Percentiles rank a stretch among this genome's conserved stretches.
phyloP scores from a whole-genome alignment of 2,888 invertebrate species.

The Ochlodes sylvanus region DNA sequence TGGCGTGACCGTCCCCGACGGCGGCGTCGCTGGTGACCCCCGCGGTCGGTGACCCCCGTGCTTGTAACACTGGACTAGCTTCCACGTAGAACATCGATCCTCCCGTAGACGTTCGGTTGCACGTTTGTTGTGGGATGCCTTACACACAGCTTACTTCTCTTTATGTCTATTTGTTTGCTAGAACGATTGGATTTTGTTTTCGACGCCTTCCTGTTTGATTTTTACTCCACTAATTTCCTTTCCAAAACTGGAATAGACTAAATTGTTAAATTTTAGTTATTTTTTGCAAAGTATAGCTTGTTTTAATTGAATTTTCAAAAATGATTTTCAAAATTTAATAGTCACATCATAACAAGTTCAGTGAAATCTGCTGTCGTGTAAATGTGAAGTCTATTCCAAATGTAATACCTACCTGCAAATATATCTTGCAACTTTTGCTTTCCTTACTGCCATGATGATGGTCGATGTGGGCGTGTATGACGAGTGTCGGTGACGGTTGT shows the following conservation, averaged over 20 bases:
- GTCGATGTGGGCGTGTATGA: background rate
- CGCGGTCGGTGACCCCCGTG: too few species aligned
- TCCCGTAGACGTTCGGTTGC: slow-evolving; percentile 7
- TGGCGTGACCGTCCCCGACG: too few species aligned
- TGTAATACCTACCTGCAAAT: background rate
- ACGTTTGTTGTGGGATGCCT: slow-evolving; percentile 19
- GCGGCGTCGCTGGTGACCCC: too few species aligned
- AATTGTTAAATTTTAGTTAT: background rate
- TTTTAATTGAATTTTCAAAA: background rate
- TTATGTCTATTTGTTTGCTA: background rate
- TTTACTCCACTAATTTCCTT: slow-evolving; percentile 1
- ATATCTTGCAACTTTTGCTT: background rate
- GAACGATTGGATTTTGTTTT: slow-evolving; percentile 1
- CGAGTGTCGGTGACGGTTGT: slow-evolving; percentile 43
- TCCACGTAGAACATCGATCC: background rate
- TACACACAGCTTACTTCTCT: slow-evolving; percentile 19
- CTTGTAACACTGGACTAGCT: too few species aligned
- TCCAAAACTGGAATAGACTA: slow-evolving; percentile 5
- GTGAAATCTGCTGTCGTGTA: too few species aligned
- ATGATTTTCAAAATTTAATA: background rate
- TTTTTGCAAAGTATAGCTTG: background rate
- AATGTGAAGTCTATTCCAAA: slow-evolving; percentile 5
- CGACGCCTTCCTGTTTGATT: background rate
- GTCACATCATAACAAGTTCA: too few species aligned
- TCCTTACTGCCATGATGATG: slow-evolving; percentile 16